A percentile compares a stretch with the other conserved stretches of the same genome.
phyloP scores from a whole-genome alignment of 2,797 vertebrate genomes.

The Pangasius larnaudii region DNA sequence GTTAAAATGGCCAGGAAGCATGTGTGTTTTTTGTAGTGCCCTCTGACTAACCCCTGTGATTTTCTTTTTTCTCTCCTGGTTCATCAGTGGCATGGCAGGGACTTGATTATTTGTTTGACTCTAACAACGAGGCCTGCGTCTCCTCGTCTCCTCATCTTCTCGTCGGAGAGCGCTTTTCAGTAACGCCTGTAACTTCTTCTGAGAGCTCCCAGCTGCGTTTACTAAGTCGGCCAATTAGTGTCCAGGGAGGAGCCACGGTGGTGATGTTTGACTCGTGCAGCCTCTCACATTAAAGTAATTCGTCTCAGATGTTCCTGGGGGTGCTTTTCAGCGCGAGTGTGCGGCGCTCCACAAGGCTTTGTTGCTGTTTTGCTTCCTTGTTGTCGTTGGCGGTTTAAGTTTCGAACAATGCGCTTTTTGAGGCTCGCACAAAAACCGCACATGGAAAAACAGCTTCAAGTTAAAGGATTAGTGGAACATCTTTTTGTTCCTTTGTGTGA shows the following conservation, averaged over 20 bases:
- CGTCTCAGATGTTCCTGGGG: constrained; percentile 35
- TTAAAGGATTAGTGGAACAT: constrained; percentile 4
- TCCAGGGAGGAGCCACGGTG: constrained; percentile 25
- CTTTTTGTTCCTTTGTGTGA: constrained; percentile 7
- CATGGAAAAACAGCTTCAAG: constrained; percentile 14
- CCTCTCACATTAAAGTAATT: constrained; percentile 36
- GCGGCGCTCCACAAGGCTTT: neutral
- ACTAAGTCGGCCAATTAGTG: constrained; percentile 43
- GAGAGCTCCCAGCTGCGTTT: constrained; percentile 50
- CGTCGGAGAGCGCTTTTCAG: neutral
- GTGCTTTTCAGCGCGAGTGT: neutral
- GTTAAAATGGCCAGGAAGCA: neutral
- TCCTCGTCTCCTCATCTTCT: constrained; percentile 5
- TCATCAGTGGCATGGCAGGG: neutral
- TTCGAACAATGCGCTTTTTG: constrained; percentile 10
- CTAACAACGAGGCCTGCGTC: neutral
- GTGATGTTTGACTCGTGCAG: constrained; percentile 36
- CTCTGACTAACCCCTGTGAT: neutral
- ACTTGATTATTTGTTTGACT: neutral
- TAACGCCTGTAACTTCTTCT: constrained; percentile 22
- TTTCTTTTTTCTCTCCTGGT: neutral
- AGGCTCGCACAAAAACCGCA: neutral
- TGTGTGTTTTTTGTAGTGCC: neutral
- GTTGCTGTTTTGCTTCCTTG: constrained; percentile 28
- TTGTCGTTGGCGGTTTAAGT: constrained; percentile 7